phyloP scores from a whole-genome alignment of 2,888 invertebrate species.

The Ischnus inquisitorius region DNA sequence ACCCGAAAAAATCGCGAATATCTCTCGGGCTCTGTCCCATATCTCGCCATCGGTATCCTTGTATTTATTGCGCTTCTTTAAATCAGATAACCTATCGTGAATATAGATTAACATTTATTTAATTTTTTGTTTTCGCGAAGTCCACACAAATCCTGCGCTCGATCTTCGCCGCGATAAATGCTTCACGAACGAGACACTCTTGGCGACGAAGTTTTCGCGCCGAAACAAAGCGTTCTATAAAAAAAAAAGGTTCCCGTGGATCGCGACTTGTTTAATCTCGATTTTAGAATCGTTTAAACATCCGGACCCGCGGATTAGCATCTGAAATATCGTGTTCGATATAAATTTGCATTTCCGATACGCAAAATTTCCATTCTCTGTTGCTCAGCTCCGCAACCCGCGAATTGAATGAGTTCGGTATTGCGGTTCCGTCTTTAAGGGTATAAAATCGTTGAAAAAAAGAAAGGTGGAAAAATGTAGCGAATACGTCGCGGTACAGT shows the following conservation, averaged over 20 bases:
- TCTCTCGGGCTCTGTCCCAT: conserved; percentile 30
- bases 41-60: conserved; percentile 39
- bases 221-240: too few species aligned
- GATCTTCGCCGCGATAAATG: conserved; percentile 1
- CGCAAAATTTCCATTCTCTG: background rate
- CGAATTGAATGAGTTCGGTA: background rate
- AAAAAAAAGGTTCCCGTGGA: too few species aligned
- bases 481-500: background rate
- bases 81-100: conserved; percentile 47
- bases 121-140: background rate
- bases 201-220: too few species aligned
- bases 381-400: background rate
- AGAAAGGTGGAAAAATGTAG: background rate
- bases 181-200: background rate
- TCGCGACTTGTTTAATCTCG: too few species aligned
- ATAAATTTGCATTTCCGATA: background rate
- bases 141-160: background rate
- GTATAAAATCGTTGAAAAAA: background rate
- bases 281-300: background rate
- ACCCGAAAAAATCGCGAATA: conserved; percentile 52
- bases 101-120: background rate
- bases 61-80: conserved; percentile 36
- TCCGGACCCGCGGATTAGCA: background rate
- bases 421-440: background rate
- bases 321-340: background rate